Evolutionary conservation across 2,797 vertebrate genomes (phyloP).

Genomic region (Chaenodraco wilsoni): DNA sequence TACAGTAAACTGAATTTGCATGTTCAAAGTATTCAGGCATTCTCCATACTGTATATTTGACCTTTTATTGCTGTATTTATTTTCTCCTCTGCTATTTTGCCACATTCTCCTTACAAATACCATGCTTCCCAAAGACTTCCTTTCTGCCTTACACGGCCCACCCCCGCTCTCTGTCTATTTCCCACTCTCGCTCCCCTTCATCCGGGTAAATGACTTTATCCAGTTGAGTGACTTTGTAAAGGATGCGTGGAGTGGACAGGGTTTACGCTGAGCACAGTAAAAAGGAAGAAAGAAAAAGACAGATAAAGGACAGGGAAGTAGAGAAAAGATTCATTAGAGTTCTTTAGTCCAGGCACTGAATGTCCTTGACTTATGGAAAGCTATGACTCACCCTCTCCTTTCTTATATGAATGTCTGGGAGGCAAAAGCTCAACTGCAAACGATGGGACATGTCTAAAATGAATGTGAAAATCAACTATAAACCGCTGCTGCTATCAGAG

Average conservation of each 20-base stretch:
- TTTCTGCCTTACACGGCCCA: not conserved
- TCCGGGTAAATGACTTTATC: slow-evolving; percentile 82
- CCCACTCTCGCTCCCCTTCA: slow-evolving; percentile 46
- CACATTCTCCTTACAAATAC: slow-evolving; percentile 33
- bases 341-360: slow-evolving; percentile 54
- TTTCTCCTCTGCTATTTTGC: slow-evolving; percentile 23
- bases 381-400: slow-evolving; percentile 66
- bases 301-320: slow-evolving; percentile 67
- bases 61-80: not conserved
- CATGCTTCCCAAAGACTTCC: slow-evolving; percentile 45
- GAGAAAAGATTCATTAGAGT: slow-evolving; percentile 74
- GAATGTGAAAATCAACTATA: not conserved
- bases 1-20: slow-evolving; percentile 1
- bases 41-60: not conserved
- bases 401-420: slow-evolving; percentile 48
- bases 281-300: slow-evolving; percentile 39
- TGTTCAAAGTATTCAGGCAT: slow-evolving; percentile 5
- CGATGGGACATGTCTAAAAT: not conserved
- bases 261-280: slow-evolving; percentile 73
- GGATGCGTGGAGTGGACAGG: slow-evolving; percentile 54
- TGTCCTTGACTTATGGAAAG: slow-evolving; percentile 66
- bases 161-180: slow-evolving; percentile 13
- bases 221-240: slow-evolving; percentile 80
- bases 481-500: slow-evolving; percentile 16
- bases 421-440: slow-evolving; percentile 25